Base-by-base conservation (phyloP, 2,113 vertebrate genomes). In the Miniopterus natalensis region DNA sequence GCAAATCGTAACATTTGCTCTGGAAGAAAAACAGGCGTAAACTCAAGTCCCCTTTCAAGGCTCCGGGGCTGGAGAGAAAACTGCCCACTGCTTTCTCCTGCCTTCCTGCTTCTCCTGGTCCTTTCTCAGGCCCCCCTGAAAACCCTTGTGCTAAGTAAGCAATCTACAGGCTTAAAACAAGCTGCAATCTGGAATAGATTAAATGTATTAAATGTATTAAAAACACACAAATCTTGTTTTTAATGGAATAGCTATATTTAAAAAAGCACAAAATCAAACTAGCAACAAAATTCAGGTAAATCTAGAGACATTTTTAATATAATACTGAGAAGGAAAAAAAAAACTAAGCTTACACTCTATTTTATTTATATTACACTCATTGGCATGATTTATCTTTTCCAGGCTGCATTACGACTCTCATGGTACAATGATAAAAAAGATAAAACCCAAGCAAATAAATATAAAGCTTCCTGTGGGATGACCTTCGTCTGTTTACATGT, bases 391-490 rank as follows among this genome's bases (percentile, higher is more conserved):
- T 25, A 10, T 6, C 45, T 27, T 36, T 36, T 31, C 36, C 2
- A 77, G 53, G 70, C 1, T 25, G 57, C 29, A 14, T 5, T 0
- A 9, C 2, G 42, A 40, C 23, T 15, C 40, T 53, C 2, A 0
- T 0, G 7, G 13, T 6, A 9, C 3, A 59, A 40, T 0, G 2
- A 29, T 5, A 3, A 87, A 68, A 53, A 61, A 14, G 27, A 31
- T 0, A 3, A 61, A 36, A 71, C 21, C 10, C 23, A 29, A 21
- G n/a, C 27, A 47, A 2, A 15, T 2, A n/a, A 29, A 40, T 45
- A 71, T 23, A 14, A 47, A 63, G 55, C 51, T 20, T 25, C n/a
- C 29, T 11, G 0, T 0, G 20, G 8, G 36, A 83, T 4, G 15
- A 51, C 10, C 5, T 29, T 40, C 3, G 10, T 42, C 21, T 23